Conservation (phyloP, 2,888 invertebrate genomes). For the Drosophila fulvimacula region DNA sequence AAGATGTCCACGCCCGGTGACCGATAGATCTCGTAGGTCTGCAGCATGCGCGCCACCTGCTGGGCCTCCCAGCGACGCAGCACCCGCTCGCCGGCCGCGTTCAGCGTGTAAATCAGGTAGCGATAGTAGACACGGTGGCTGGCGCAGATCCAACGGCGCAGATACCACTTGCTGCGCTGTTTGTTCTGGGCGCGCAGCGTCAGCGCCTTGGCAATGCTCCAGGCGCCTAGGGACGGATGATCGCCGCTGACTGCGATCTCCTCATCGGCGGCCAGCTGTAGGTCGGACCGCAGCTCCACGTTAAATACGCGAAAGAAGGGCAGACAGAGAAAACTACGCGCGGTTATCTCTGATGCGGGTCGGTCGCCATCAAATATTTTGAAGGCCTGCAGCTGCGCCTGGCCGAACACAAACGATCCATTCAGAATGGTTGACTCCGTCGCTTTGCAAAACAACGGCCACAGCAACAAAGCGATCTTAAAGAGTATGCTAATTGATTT, state of each 20-base stretch:
- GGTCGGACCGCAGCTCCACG: constrained; percentile 83
- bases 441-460: constrained; percentile 37
- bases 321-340: constrained; percentile 69
- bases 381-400: constrained; percentile 54
- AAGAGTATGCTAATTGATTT: constrained; percentile 76
- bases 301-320: constrained; percentile 79
- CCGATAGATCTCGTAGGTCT: constrained; percentile 71
- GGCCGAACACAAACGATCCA: constrained; percentile 54
- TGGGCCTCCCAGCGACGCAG: constrained; percentile 80
- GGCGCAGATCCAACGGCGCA: constrained; percentile 86
- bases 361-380: constrained; percentile 61
- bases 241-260: constrained; percentile 90
- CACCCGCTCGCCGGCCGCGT: constrained; percentile 68
- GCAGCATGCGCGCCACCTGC: constrained; percentile 86
- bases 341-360: constrained; percentile 37
- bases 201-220: constrained; percentile 88
- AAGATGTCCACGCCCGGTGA: constrained; percentile 66
- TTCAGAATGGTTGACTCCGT: constrained; percentile 38
- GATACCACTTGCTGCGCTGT: constrained; percentile 87
- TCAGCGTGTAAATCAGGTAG: constrained; percentile 75
- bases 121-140: constrained; percentile 85
- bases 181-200: constrained; percentile 74
- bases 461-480: constrained; percentile 43
- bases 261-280: constrained; percentile 87
- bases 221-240: constrained; percentile 88